Conservation (phyloP, 2,888 invertebrate genomes). For the Lycocerus yunnanus region DNA sequence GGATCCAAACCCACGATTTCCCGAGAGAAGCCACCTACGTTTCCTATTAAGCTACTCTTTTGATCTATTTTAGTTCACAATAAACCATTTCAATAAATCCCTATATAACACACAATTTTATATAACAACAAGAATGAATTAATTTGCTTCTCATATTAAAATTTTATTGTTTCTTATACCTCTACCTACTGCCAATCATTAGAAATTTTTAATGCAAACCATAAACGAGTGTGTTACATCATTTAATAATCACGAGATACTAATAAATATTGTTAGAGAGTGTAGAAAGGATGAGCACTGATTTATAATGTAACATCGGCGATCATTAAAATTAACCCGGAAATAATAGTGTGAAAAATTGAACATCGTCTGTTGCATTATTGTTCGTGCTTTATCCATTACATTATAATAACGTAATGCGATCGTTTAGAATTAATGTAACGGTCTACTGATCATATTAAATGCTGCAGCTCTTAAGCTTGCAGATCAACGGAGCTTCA, state of each 20-base stretch:
- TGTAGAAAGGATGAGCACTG: constrained; percentile 16
- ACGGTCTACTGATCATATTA: not conserved
- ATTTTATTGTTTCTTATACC: not conserved
- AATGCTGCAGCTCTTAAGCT: not conserved
- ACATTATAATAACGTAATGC: not conserved
- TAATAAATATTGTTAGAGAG: constrained; percentile 5
- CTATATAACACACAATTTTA: no score
- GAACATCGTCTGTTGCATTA: not conserved
- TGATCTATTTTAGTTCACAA: not conserved
- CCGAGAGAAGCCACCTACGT: not conserved
- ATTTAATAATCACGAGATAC: not conserved
- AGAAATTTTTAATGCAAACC: not conserved
- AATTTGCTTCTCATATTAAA: not conserved
- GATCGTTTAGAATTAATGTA: not conserved
- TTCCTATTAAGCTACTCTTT: not conserved
- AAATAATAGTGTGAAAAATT: not conserved
- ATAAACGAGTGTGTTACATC: not conserved
- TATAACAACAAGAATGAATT: not conserved
- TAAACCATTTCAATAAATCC: no score
- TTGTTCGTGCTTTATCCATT: not conserved
- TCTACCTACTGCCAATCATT: not conserved
- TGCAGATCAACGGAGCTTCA: not conserved
- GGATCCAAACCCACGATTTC: not conserved
- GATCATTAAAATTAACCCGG: not conserved
- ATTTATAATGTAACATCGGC: not conserved